Base-by-base conservation (phyloP, 2,113 vertebrate genomes). In the Candoia aspera region DNA sequence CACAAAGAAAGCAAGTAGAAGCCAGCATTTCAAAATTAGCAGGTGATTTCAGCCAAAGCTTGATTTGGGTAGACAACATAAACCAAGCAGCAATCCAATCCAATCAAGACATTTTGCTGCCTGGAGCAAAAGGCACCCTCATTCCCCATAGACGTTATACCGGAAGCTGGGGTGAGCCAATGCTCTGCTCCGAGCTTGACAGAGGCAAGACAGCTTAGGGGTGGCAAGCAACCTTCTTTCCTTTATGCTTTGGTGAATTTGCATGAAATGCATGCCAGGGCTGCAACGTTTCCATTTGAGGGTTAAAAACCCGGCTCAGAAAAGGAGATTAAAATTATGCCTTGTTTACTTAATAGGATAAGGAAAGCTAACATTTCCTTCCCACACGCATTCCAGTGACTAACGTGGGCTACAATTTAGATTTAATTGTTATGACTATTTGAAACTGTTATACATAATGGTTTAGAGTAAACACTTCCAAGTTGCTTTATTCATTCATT, bases 1-100 rank as follows among this genome's bases (percentile, higher is more conserved):
- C 19, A 49, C 24, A 55, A 96, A 93, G 96, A 95, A 97, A 95
- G 93, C 91, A 96, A 96, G 95, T 95, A 97, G 96, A 95, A 97
- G 24, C 29, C 29, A 8, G 60, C 6, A 24, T 64, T 64, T 24
- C 95, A 89, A 91, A 94, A 93, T 95, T 90, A 97, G 96, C 91
- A 96, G 46, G 89, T 85, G 92, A 85, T 96, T 96, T 96, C 95
- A 96, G 89, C 94, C 90, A 94, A 96, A 96, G 94, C 92, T 68
- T 68, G 88, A 87, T 94, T 96, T 92, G 89, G 73, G 92, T 95
- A 96, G 94, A 95, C 95, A 57, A 19, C 58, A 95, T 96, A 95
- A 97, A 97, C 95, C 95, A 96, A 87, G 96, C 96, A 94, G 95
- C 92, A 92, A 94, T 93, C 93, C 49, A 49, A 49, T 5, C 49